Evolutionary conservation across 2,113 vertebrate species (phyloP), one percentile per base, ranked within the genome.

Genomic region (Chamaetylas fuelleborni): DNA sequence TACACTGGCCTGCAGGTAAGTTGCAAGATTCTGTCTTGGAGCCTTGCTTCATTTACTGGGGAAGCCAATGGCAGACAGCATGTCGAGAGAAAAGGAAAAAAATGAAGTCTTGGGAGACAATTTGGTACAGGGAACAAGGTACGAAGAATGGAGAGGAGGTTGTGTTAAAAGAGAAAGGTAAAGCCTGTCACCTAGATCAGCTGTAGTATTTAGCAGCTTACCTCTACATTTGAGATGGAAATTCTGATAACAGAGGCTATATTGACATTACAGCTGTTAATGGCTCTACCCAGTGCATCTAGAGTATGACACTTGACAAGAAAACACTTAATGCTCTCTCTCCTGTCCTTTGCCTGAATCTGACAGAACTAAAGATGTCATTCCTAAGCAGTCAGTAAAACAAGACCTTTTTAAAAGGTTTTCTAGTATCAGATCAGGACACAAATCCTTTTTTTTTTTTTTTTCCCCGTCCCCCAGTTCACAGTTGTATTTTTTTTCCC

Each of bases 21-120:
- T 25, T 56, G 24, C 7, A 17, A 51, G 67, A 25, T 11, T 34
- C 36, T 24, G 16, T 18, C 81, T 53, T 72, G 40, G 22, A 90
- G 29, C 43, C 9, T 56, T 71, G 73, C 25, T 72, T 64, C 8
- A 0, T 31, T 40, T 48, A 64, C 8, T 5, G 14, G 6, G 19
- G 12, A 45, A 45, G 56, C 50, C 64, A 64, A 40, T 2, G 8
- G 53, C 65, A 86, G 60, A 38, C 25, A 54, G 42, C 8, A 8
- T 4, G 11, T 24, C 0, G 0, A 51, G 33, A 31, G 51, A 50
- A 84, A 81, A 66, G 10, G 7, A 38, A 57, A 72, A 8, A 71
- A 18, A 3, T 1, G 31, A 36, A 72, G 28, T 6, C 31, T 34
- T 15, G 14, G 24, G 6, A 88, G 28, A 56, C 12, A 51, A 34